A percentile compares a stretch with the other conserved stretches of the same genome.
Evolutionary conservation across 2,888 invertebrate genomes (phyloP).

Genomic region (Globia sparganii): DNA sequence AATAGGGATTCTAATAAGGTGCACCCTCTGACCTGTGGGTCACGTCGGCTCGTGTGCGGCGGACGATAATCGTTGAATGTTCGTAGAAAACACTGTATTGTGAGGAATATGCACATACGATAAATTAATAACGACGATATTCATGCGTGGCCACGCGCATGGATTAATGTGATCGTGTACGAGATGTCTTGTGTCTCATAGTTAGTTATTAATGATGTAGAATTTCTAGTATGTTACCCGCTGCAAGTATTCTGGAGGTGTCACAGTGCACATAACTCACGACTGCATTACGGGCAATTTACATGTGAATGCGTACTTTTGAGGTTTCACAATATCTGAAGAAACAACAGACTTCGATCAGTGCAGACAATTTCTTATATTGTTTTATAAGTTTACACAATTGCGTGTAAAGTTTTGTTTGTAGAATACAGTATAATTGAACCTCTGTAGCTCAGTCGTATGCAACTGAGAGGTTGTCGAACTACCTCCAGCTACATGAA

Average conservation of each 20-base stretch:
- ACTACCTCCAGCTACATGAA: constrained; percentile 46
- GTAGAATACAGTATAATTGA: constrained; percentile 22
- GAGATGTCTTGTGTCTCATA: constrained; percentile 56
- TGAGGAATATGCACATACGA: constrained; percentile 46
- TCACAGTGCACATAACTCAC: constrained; percentile 70
- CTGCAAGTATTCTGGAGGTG: constrained; percentile 67
- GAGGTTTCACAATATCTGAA: constrained; percentile 74
- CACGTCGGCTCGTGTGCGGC: constrained; percentile 70
- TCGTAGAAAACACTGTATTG: constrained; percentile 48
- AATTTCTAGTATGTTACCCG: constrained; percentile 56
- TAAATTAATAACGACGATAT: constrained; percentile 67
- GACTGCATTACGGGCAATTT: constrained; percentile 72
- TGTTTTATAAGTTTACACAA: constrained; percentile 62
- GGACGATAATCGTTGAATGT: constrained; percentile 67
- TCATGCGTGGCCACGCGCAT: constrained; percentile 57
- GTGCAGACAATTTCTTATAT: constrained; percentile 68
- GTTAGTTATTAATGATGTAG: constrained; percentile 69
- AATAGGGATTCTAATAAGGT: constrained; percentile 71
- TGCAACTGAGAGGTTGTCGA: constrained; percentile 34
- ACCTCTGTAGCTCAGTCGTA: constrained; percentile 20
- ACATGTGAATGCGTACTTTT: constrained; percentile 80
- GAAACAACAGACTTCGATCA: constrained; percentile 69
- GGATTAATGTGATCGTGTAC: constrained; percentile 59
- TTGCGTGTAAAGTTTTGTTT: constrained; percentile 44
- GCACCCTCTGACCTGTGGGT: constrained; percentile 76